These are phyloP conservation scores for Pectinophora gossypiella DNA, from an alignment of 1,140 invertebrate species.

Conservation along the genomic window DNA sequence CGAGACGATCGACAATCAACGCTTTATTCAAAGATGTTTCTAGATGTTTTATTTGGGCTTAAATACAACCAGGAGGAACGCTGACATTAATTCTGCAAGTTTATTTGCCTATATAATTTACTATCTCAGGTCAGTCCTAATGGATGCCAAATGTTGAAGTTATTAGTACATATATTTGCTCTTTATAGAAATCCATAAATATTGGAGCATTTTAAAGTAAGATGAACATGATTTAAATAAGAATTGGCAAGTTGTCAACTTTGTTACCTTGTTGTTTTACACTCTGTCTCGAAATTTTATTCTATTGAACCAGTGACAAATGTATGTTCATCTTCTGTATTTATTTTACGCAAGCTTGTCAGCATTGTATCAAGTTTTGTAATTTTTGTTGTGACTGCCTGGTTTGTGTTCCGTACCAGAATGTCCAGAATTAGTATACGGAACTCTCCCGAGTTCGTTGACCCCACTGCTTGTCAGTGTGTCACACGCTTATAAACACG, in stretches of 20 bases:
- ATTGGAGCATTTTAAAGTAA: neutral
- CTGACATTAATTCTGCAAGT: constrained; percentile 8
- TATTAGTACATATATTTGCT: neutral
- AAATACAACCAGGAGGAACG: constrained; percentile 10
- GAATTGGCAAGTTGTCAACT: neutral
- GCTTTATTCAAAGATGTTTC: constrained; percentile 52
- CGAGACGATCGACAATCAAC: constrained; percentile 60
- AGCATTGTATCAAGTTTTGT: neutral
- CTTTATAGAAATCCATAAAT: neutral
- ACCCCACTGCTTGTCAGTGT: constrained; percentile 3
- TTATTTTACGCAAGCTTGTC: neutral
- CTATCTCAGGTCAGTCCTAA: constrained; percentile 17
- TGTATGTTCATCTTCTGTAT: neutral
- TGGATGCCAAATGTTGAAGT: neutral
- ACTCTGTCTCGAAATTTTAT: neutral
- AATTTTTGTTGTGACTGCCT: neutral
- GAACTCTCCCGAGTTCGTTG: neutral
- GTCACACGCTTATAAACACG: constrained; percentile 13
- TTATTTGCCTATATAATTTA: constrained; percentile 6
- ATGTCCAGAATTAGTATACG: neutral
- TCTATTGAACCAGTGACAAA: neutral
- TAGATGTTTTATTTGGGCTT: constrained; percentile 56
- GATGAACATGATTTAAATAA: neutral
- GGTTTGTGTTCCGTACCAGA: neutral
- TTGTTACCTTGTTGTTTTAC: neutral